Percentiles rank a stretch among this genome's conserved stretches.
Evolutionary conservation across 92 coral and sea anemone species (phyloP).

Genomic region (Meandrina meandrites): DNA sequence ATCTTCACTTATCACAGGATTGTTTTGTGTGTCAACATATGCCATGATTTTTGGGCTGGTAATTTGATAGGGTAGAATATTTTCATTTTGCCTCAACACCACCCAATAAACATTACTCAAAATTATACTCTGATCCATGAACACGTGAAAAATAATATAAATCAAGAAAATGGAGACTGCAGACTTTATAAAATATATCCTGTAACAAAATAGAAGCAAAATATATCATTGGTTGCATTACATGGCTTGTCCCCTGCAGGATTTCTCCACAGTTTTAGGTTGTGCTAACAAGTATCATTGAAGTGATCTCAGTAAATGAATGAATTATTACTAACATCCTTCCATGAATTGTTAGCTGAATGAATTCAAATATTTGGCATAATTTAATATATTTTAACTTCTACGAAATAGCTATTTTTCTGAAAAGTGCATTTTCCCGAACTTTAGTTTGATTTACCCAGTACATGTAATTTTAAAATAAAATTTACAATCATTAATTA

Average conservation of each 20-base stretch:
- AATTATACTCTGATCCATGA: background rate
- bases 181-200: background rate
- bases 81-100: background rate
- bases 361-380: no score
- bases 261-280: no score
- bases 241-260: no score
- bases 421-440: no score
- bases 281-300: background rate
- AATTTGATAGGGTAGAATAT: no score
- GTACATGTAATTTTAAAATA: background rate
- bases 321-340: no score
- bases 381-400: no score
- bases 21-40: background rate
- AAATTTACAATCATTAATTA: background rate
- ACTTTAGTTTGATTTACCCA: background rate
- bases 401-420: no score
- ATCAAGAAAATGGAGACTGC: background rate
- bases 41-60: background rate
- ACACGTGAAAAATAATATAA: background rate
- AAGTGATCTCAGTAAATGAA: no score
- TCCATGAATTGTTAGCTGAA: background rate
- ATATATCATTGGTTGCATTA: no score
- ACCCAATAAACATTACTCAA: background rate
- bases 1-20: background rate
- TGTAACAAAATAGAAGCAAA: no score